Evolutionary conservation across 2,888 invertebrate species (phyloP), one percentile per base, ranked within the genome.

Genomic region (Abrostola triplasia): DNA sequence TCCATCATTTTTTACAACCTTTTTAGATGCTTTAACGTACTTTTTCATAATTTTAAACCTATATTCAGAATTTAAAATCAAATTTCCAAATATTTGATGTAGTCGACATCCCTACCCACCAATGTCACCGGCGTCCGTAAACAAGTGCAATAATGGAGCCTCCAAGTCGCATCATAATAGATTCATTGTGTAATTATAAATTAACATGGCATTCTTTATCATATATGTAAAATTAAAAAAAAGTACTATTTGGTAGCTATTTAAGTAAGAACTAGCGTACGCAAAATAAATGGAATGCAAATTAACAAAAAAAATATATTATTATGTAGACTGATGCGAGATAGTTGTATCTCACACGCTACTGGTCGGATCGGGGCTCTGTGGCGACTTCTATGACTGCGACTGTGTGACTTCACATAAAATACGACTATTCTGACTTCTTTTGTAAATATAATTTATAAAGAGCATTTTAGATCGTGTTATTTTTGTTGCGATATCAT

Each of bases 191-290:
- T 90, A 89, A 88, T 87, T 84, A 79, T 83, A 82, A 87, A 86
- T 80, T 84, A 86, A 89, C 86, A 88, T 84, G 88, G 89, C 90
- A 87, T 91, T 88, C 88, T 88, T 89, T 91, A 91, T 82, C 89
- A 88, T 88, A 89, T 85, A 90, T 90, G 88, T 91, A 92, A 90
- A 65, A 87, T 91, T 89, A 84, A 84, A 87, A 74, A 83, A 86
- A 87, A 88, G 67, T 79, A 87, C 88, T 90, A 91, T 90, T 91
- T 88, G 91, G 91, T 91, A 92, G 91, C 88, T 91, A 91, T 88
- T 82, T 90, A 91, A 89, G 87, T 91, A 91, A 91, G 88, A 85
- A 86, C 70, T 88, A 90, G 90, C 79, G 84, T 90, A 89, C 86
- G 77, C 86, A 87, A 86, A 59, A 66, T 70, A 76, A 59, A 59